phyloP scores from a whole-genome alignment of 2,113 vertebrate genomes.

The Melospiza georgiana region DNA sequence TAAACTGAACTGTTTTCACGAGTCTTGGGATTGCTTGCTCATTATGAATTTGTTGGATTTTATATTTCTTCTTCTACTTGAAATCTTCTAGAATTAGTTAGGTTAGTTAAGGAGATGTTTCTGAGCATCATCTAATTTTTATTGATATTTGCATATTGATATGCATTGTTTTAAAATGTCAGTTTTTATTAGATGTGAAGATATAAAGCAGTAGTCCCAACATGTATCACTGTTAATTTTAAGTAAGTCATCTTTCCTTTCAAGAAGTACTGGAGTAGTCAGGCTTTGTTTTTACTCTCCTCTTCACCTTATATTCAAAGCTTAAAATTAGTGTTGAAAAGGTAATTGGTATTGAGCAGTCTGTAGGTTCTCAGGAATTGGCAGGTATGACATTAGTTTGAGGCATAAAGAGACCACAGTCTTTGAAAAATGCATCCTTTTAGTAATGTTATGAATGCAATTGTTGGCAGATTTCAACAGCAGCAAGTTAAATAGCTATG shows the following conservation, averaged over 20 bases:
- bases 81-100: not conserved
- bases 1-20: not conserved
- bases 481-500: conserved; percentile 22
- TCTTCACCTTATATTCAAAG: not conserved
- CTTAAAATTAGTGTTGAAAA: not conserved
- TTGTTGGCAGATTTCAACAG: conserved; percentile 6
- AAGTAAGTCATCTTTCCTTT: not conserved
- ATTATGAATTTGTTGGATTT: not conserved
- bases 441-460: not conserved
- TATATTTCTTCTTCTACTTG: not conserved
- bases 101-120: not conserved
- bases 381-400: not conserved
- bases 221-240: not conserved
- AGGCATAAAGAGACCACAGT: not conserved
- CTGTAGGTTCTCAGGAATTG: not conserved
- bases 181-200: not conserved
- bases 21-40: not conserved
- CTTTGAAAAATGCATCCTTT: conserved; percentile 20
- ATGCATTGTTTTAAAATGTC: not conserved
- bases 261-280: not conserved
- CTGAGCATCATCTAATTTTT: not conserved
- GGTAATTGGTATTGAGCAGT: not conserved
- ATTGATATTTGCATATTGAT: not conserved
- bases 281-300: not conserved
- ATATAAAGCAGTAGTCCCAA: not conserved